Evolutionary conservation across 2,888 invertebrate genomes (phyloP).

Genomic region (Parnassius mnemosyne): DNA sequence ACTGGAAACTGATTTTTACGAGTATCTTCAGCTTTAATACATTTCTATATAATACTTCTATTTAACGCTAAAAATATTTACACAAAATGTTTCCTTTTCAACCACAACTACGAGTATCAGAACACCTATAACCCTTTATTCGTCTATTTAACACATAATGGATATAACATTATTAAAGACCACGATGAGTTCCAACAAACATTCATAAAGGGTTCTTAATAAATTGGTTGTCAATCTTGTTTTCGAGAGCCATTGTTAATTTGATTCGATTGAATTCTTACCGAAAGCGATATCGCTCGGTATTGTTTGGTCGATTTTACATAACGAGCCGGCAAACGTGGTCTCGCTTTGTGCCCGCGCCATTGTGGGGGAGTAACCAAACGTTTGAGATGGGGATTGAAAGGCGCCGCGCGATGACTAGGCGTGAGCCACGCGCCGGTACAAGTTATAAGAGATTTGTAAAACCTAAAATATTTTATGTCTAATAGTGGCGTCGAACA

Average conservation of each 20-base stretch:
- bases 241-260: slow-evolving; percentile 68
- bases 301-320: slow-evolving; percentile 75
- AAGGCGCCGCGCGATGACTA: slow-evolving; percentile 77
- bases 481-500: no score
- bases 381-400: slow-evolving; percentile 72
- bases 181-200: slow-evolving; percentile 35
- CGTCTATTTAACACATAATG: slow-evolving; percentile 10
- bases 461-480: no score
- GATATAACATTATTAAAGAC: slow-evolving; percentile 35
- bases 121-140: neutral
- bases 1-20: no score
- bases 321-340: slow-evolving; percentile 76
- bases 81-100: neutral
- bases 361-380: slow-evolving; percentile 70
- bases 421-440: slow-evolving; percentile 51
- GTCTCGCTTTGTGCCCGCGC: slow-evolving; percentile 56
- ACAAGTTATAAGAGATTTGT: slow-evolving; percentile 34
- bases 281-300: slow-evolving; percentile 71
- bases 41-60: neutral
- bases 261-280: slow-evolving; percentile 72
- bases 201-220: slow-evolving; percentile 35
- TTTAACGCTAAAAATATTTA: neutral
- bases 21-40: no score
- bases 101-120: neutral
- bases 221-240: slow-evolving; percentile 45